phyloP scores from a whole-genome alignment of 1,140 invertebrate genomes.

The Teleopsis dalmanni region DNA sequence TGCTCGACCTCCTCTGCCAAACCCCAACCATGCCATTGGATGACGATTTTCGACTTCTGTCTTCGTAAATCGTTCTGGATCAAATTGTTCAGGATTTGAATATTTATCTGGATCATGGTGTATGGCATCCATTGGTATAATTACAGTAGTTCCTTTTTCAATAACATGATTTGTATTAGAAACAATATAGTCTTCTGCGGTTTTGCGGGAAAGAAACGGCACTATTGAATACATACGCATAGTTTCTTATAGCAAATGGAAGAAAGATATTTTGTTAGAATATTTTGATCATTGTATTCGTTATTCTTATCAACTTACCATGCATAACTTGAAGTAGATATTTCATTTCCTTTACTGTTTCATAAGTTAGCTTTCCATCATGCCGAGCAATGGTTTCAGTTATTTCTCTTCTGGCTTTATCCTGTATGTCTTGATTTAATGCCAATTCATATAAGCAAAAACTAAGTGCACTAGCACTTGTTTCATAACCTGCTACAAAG shows the following conservation, averaged over 20 bases:
- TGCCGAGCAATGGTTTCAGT: slow-evolving; percentile 43
- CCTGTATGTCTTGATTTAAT: slow-evolving; percentile 45
- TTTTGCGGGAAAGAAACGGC: slow-evolving; percentile 24
- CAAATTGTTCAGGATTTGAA: slow-evolving; percentile 51
- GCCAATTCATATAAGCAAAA: slow-evolving; percentile 48
- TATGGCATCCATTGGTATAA: slow-evolving; percentile 52
- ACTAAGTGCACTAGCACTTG: slow-evolving; percentile 44
- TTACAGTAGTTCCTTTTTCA: slow-evolving; percentile 14
- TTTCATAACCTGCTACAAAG: slow-evolving; percentile 56
- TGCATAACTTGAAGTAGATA: slow-evolving; percentile 50
- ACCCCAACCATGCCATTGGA: slow-evolving; percentile 54
- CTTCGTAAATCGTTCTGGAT: slow-evolving; percentile 52
- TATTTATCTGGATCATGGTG: slow-evolving; percentile 52
- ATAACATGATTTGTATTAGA: slow-evolving; percentile 29
- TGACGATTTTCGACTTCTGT: slow-evolving; percentile 45
- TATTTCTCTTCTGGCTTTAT: slow-evolving; percentile 47
- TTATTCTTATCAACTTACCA: slow-evolving; percentile 28
- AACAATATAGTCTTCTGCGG: slow-evolving; percentile 29
- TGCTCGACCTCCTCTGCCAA: slow-evolving; percentile 46
- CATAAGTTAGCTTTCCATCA: slow-evolving; percentile 49
- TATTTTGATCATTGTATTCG: not conserved
- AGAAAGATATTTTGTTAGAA: not conserved
- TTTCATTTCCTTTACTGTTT: slow-evolving; percentile 50
- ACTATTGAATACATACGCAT: slow-evolving; percentile 46
- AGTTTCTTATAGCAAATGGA: slow-evolving; percentile 40